Conservation (phyloP, 2,888 invertebrate genomes). For the Gari tellinella region DNA sequence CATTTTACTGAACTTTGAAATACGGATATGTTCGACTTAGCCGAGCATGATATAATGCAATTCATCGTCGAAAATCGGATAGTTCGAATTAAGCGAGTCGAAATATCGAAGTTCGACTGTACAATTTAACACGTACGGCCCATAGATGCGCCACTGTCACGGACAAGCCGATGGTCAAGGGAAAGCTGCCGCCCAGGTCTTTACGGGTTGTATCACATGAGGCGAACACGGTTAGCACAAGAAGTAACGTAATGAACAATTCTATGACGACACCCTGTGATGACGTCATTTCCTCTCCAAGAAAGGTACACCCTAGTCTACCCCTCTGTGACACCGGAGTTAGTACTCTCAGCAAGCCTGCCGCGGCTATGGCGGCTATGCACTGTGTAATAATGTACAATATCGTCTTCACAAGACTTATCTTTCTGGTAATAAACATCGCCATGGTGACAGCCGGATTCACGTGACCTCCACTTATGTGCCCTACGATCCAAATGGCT, state of each 20-base stretch:
- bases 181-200: slow-evolving; percentile 91
- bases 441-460: slow-evolving; percentile 85
- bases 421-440: slow-evolving; percentile 91
- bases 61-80: too few relatives aligned
- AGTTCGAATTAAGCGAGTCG: too few relatives aligned
- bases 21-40: too few relatives aligned
- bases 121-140: too few relatives aligned
- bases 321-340: slow-evolving; percentile 88
- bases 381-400: slow-evolving; percentile 95
- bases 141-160: slow-evolving; percentile 94
- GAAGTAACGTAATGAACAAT: slow-evolving; percentile 93
- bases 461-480: slow-evolving; percentile 90
- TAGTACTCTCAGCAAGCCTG: slow-evolving; percentile 90
- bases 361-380: slow-evolving; percentile 96
- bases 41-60: too few relatives aligned
- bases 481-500: slow-evolving; percentile 92
- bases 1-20: too few relatives aligned
- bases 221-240: slow-evolving; percentile 92
- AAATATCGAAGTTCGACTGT: too few relatives aligned
- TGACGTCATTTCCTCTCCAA: slow-evolving; percentile 81
- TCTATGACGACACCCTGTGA: slow-evolving; percentile 93
- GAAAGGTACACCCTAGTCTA: slow-evolving; percentile 91
- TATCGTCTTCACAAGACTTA: slow-evolving; percentile 90
- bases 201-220: slow-evolving; percentile 92
- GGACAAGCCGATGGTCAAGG: slow-evolving; percentile 93